Percentiles rank a stretch among this genome's conserved stretches.
Conservation (phyloP, 2,113 vertebrate species). For the Egretta garzetta region DNA sequence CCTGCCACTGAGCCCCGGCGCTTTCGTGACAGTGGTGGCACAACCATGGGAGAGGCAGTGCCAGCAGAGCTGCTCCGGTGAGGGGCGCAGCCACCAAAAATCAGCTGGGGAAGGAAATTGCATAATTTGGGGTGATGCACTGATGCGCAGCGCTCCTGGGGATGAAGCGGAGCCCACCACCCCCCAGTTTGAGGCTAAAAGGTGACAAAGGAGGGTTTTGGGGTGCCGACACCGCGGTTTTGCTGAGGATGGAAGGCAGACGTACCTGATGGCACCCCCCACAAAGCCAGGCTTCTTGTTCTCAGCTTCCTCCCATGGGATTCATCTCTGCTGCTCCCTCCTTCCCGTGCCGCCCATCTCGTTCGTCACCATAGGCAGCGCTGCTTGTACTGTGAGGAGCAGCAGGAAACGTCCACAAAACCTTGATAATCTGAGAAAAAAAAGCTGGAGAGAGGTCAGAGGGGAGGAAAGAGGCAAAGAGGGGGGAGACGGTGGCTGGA, state of each 20-base stretch:
- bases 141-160: rapidly evolving
- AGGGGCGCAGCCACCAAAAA: not conserved
- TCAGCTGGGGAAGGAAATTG: not conserved
- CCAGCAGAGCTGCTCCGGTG: not conserved
- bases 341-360: rapidly evolving
- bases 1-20: rapidly evolving
- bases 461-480: not conserved
- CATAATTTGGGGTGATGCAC: not conserved
- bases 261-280: not conserved
- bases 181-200: not conserved
- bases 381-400: rapidly evolving
- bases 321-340: not conserved
- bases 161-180: not conserved
- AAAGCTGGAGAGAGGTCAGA: not conserved
- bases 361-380: rapidly evolving
- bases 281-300: not conserved
- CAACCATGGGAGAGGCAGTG: not conserved
- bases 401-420: not conserved
- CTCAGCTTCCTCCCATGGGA: not conserved
- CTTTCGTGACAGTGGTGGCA: not conserved
- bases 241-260: not conserved
- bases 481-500: not conserved
- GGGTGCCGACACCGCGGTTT: not conserved
- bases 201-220: not conserved
- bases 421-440: not conserved